Base-by-base conservation (phyloP, 2,797 vertebrate species). In the Aratinga solstitialis region DNA sequence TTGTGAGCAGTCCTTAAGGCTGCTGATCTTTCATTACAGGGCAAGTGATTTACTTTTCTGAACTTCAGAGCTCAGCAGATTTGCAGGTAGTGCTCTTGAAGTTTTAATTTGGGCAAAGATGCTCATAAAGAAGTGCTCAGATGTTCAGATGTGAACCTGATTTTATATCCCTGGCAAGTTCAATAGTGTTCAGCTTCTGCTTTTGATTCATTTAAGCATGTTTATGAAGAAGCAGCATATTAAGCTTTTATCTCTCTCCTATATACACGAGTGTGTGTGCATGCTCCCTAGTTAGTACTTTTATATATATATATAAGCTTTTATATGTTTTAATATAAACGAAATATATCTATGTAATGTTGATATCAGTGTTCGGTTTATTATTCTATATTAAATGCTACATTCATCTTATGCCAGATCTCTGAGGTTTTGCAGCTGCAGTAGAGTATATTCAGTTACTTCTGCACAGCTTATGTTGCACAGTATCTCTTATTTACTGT, bases 61-160 rank as follows among this genome's bases (percentile, higher is more conserved):
- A 94, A 90, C 84, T 83, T 81, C 56, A 45, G 62, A 91, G 93
- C 95, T 50, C 74, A 91, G 91, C 91, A 95, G 22, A 79, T 79
- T 51, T 86, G 75, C 83, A 85, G 78, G 72, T 72, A 61, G 54
- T 71, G 58, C 94, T 56, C 82, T 9, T 54, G 80, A 79, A 86
- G 83, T 94, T 96, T 94, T 90, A 82, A 90, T 84, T 92, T 76
- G 91, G 59, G 66, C 93, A 92, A 89, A 84, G 63, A 51, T 81
- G 63, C 77, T 93, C 48, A 12, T 63, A 77, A 82, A 87, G 72
- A 86, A 87, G 63, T 29, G 48, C 71, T 94, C 54, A 79, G 62
- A 66, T 56, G 27, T 80, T 96, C 62, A 38, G 93, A 90, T 56
- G 69, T 36, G 93, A 94, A 90, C 86, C 75, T 76, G 72, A 1